phyloP scores from a whole-genome alignment of 2,888 invertebrate species.

The Drosophila rubida region DNA sequence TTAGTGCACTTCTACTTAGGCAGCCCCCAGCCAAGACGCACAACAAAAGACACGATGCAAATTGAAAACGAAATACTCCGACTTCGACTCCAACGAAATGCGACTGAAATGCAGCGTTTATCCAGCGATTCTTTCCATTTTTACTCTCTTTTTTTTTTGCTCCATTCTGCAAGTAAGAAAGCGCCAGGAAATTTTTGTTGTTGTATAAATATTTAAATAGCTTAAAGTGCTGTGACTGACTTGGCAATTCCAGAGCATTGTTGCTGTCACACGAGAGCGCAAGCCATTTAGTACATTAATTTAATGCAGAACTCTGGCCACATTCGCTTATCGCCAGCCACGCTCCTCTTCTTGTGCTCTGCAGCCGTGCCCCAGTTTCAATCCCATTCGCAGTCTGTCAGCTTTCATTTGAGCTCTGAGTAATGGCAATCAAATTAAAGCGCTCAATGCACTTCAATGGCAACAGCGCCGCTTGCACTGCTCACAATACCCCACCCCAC shows the following conservation, averaged over 20 bases:
- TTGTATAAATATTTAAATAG: slow-evolving; percentile 59
- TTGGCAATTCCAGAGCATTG: slow-evolving; percentile 6
- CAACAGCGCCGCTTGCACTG: slow-evolving; percentile 4
- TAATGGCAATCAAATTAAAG: slow-evolving; percentile 54
- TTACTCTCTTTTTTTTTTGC: neutral
- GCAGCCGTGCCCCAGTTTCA: slow-evolving; percentile 4
- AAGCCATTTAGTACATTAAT: slow-evolving; percentile 44
- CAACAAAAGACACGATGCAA: slow-evolving; percentile 55
- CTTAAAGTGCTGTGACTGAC: slow-evolving; percentile 42
- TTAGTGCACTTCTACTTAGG: slow-evolving; percentile 42
- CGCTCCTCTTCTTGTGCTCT: neutral
- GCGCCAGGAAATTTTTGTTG: slow-evolving; percentile 12
- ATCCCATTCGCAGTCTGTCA: slow-evolving; percentile 18
- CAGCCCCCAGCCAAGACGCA: slow-evolving; percentile 17
- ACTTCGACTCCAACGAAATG: slow-evolving; percentile 8
- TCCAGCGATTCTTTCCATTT: slow-evolving; percentile 3
- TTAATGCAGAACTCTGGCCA: slow-evolving; percentile 36
- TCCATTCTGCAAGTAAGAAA: neutral
- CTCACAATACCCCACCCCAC: too few species aligned
- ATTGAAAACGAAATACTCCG: slow-evolving; percentile 66
- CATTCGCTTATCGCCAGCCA: neutral
- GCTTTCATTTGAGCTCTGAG: slow-evolving; percentile 20
- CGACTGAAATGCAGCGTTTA: slow-evolving; percentile 36
- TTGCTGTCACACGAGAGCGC: slow-evolving; percentile 9
- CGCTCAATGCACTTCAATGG: slow-evolving; percentile 40